Conservation (phyloP, 2,888 invertebrate species). For the Carpatolechia fugitivella region DNA sequence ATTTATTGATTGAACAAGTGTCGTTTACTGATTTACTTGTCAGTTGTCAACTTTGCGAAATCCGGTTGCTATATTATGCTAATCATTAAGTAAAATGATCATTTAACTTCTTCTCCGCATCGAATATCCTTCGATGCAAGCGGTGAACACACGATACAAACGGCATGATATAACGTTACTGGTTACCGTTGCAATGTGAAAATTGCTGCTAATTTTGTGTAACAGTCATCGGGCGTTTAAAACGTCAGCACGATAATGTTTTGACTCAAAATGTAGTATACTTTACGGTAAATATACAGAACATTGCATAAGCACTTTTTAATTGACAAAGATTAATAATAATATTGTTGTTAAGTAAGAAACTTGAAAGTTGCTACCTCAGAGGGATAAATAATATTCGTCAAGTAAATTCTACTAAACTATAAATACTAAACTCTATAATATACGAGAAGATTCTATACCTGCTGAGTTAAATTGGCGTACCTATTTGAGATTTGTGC, state of each 20-base stretch:
- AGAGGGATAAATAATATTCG: too few species aligned
- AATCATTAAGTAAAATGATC: too few species aligned
- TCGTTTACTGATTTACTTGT: neutral
- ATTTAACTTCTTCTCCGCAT: too few species aligned
- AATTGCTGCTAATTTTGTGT: conserved; percentile 30
- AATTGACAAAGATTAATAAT: too few species aligned
- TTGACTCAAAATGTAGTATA: conserved; percentile 1
- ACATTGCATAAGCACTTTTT: neutral
- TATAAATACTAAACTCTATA: too few species aligned
- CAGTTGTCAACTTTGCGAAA: neutral
- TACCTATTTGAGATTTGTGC: conserved; percentile 1
- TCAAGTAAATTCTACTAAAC: too few species aligned
- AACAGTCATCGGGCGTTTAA: conserved; percentile 23
- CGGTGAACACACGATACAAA: conserved; percentile 12
- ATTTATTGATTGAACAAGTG: too few species aligned
- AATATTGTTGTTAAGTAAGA: too few species aligned
- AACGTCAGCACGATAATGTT: conserved; percentile 21
- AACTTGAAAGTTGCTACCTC: too few species aligned
- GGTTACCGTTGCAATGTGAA: conserved; percentile 23
- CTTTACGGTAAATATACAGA: conserved; percentile 6
- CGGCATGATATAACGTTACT: conserved; percentile 20
- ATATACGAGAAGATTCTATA: neutral
- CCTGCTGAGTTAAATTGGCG: neutral
- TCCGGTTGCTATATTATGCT: neutral
- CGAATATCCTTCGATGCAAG: conserved; percentile 19